phyloP scores from a whole-genome alignment of 92 coral and sea anemone species.

The Pocillopora grandis region DNA sequence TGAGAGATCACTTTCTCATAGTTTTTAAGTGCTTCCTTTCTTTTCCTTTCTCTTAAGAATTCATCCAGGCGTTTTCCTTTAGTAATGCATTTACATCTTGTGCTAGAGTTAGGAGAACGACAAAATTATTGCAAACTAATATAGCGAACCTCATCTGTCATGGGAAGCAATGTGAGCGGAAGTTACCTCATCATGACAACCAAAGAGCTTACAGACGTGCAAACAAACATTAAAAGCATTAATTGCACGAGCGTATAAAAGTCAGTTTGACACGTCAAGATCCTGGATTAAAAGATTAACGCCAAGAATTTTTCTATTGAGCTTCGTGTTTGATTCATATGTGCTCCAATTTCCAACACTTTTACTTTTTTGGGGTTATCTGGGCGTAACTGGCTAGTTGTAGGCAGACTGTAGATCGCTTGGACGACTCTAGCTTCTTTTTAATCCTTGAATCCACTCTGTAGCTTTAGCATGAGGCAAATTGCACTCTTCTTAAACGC shows the following conservation, averaged over 20 bases:
- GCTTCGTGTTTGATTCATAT: not conserved
- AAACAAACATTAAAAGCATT: constrained; percentile 10
- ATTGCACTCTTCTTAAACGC: no score
- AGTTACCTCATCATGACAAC: not conserved
- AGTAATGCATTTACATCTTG: no score
- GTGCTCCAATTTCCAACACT: not conserved
- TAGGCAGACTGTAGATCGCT: no score
- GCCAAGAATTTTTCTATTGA: not conserved
- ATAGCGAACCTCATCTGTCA: not conserved
- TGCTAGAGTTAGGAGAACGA: no score
- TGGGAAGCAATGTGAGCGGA: not conserved
- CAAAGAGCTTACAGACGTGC: not conserved
- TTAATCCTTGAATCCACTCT: no score
- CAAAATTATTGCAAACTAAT: not conserved
- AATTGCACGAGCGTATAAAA: not conserved
- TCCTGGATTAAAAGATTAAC: constrained; percentile 25
- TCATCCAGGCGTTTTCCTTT: no score
- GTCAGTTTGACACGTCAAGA: constrained; percentile 14
- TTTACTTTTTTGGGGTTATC: not conserved
- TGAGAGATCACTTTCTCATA: not conserved
- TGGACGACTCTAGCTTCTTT: no score
- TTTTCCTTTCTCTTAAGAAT: no score
- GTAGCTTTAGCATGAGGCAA: no score
- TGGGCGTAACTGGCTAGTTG: no score
- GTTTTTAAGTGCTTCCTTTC: no score